Evolutionary conservation across 2,888 invertebrate species (phyloP).

Genomic region (Parelbella ahira): DNA sequence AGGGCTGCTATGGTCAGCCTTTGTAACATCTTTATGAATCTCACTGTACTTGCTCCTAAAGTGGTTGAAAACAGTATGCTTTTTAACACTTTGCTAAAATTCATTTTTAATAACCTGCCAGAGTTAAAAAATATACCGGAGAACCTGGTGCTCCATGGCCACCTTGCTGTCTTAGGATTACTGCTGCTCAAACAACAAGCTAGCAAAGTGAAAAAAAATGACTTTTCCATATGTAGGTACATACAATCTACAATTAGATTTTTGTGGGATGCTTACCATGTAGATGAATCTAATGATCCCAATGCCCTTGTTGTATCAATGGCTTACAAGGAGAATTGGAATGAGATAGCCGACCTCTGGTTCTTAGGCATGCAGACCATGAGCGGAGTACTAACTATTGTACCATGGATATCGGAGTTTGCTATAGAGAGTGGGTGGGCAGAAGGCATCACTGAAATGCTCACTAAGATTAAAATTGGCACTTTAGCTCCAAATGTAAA

Average conservation of each 20-base stretch:
- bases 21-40: constrained; percentile 95
- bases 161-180: constrained; percentile 90
- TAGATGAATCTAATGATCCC: constrained; percentile 93
- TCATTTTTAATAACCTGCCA: constrained; percentile 91
- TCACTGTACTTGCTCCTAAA: constrained; percentile 92
- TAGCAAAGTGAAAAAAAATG: constrained; percentile 91
- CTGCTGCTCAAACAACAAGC: constrained; percentile 91
- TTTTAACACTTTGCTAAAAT: constrained; percentile 90
- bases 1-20: constrained; percentile 92
- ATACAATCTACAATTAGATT: constrained; percentile 94
- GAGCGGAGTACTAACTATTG: constrained; percentile 87
- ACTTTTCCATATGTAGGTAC: constrained; percentile 93
- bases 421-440: constrained; percentile 97
- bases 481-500: constrained; percentile 91
- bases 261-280: constrained; percentile 94
- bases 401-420: constrained; percentile 95
- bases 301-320: constrained; percentile 90
- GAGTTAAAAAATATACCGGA: constrained; percentile 91
- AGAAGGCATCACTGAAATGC: constrained; percentile 90
- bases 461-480: constrained; percentile 91
- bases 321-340: constrained; percentile 93
- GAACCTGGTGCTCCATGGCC: constrained; percentile 91
- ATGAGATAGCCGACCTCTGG: constrained; percentile 94
- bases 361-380: constrained; percentile 97
- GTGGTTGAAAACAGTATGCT: constrained; percentile 88